A percentile compares a stretch with the other conserved stretches of the same genome.
These are phyloP conservation scores for Tyrophagus putrescentiae DNA, from an alignment of 1,140 invertebrate species.

Conservation along the genomic window DNA sequence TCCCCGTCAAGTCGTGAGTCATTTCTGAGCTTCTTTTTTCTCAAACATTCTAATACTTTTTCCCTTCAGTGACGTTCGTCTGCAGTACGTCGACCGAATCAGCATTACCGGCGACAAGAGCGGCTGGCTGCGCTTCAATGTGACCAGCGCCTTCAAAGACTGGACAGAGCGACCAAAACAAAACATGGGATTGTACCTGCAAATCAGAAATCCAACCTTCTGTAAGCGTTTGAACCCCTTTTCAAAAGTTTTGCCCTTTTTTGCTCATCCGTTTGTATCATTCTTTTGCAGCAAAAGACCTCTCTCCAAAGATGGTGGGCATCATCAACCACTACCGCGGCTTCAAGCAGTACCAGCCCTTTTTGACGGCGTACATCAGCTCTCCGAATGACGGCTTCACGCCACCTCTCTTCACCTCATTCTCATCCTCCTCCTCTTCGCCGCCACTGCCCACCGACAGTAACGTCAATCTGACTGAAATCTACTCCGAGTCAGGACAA, in stretches of 20 bases:
- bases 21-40: not conserved
- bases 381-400: constrained; percentile 26
- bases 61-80: constrained; percentile 11
- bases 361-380: constrained; percentile 71
- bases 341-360: constrained; percentile 65
- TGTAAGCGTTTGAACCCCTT: no score
- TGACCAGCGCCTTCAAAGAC: constrained; percentile 24
- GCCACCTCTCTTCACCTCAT: no score
- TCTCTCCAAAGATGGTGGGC: constrained; percentile 65
- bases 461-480: no score
- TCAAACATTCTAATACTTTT: not conserved
- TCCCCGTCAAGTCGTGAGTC: not conserved
- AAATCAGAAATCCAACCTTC: constrained; percentile 45
- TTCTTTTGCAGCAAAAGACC: constrained; percentile 47
- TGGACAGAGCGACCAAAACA: constrained; percentile 45
- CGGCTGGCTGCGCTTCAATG: constrained; percentile 28
- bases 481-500: not conserved
- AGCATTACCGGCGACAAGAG: constrained; percentile 18
- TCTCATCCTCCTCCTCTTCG: no score
- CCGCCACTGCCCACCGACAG: no score
- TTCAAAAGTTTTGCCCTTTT: not conserved
- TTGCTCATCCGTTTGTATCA: not conserved
- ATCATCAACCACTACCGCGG: constrained; percentile 52
- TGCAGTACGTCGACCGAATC: constrained; percentile 14
- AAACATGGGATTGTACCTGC: constrained; percentile 80